Conservation (phyloP, 2,113 vertebrate genomes). For the Ictalurus punctatus region DNA sequence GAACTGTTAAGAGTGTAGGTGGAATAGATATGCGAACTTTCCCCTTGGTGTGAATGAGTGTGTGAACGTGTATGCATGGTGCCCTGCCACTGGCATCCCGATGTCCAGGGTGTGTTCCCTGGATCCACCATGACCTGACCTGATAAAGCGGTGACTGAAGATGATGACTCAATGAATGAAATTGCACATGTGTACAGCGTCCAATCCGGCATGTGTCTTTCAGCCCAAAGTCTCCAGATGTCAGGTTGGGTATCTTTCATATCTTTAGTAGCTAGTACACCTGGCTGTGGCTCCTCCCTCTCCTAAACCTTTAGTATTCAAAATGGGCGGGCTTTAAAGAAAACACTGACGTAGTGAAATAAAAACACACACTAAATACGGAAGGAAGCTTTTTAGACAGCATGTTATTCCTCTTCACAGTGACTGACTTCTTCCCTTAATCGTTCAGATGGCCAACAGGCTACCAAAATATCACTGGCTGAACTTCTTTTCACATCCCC, state of each 20-base stretch:
- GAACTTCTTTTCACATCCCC: background rate
- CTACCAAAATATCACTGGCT: no score
- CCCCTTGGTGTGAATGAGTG: background rate
- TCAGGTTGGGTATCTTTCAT: background rate
- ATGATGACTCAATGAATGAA: background rate
- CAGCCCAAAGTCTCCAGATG: background rate
- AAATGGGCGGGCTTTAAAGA: background rate
- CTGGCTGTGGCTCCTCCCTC: slow-evolving; percentile 13
- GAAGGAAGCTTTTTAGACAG: background rate
- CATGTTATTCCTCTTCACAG: background rate
- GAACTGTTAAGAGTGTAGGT: no score
- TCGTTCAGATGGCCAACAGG: background rate
- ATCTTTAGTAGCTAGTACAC: background rate
- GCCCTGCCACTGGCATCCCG: background rate
- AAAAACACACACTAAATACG: background rate
- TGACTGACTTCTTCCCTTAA: no score
- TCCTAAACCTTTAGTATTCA: background rate
- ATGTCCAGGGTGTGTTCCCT: background rate
- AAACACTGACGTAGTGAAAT: background rate
- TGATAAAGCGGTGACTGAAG: background rate
- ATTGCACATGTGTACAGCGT: background rate
- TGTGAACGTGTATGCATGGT: background rate
- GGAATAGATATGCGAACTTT: background rate
- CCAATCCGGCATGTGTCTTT: background rate
- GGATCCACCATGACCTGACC: background rate